These are phyloP conservation scores for Hemicrepidius hirtus DNA, from an alignment of 2,888 invertebrate genomes.

Conservation along the genomic window DNA sequence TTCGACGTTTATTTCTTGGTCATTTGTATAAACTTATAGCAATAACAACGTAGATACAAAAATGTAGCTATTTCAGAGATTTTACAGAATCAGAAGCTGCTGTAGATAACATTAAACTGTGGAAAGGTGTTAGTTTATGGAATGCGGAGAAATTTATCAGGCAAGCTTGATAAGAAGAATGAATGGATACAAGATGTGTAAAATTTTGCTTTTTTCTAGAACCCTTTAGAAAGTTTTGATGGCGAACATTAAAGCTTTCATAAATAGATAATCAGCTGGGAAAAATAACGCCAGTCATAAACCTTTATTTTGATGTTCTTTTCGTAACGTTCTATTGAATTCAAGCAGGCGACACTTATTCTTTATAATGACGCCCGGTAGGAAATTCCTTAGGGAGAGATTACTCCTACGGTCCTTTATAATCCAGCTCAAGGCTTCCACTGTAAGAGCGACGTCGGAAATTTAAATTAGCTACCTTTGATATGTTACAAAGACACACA, in stretches of 20 bases:
- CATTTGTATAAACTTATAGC: too few relatives aligned
- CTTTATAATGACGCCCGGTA: conserved; percentile 34
- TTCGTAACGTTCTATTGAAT: conserved; percentile 4
- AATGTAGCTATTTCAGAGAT: too few relatives aligned
- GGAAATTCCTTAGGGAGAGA: conserved; percentile 35
- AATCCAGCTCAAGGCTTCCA: conserved; percentile 16
- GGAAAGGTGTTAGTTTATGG: too few relatives aligned
- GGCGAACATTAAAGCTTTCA: neutral
- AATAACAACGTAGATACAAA: too few relatives aligned
- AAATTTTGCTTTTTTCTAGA: too few relatives aligned
- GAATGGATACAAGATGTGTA: too few relatives aligned
- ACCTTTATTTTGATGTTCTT: conserved; percentile 8
- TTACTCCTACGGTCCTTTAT: conserved; percentile 26
- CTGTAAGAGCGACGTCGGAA: conserved; percentile 3
- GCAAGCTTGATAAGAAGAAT: too few relatives aligned
- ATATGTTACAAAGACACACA: conserved; percentile 9
- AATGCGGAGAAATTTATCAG: too few relatives aligned
- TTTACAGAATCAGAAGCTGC: too few relatives aligned
- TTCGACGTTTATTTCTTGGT: too few relatives aligned
- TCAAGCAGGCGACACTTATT: conserved; percentile 11
- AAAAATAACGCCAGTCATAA: conserved; percentile 2
- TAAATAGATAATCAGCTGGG: conserved; percentile 11
- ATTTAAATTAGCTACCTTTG: conserved; percentile 32
- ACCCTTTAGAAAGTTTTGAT: neutral
- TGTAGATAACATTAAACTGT: too few relatives aligned